phyloP scores from a whole-genome alignment of 2,888 invertebrate species.

The Trissonchulus sp. region DNA sequence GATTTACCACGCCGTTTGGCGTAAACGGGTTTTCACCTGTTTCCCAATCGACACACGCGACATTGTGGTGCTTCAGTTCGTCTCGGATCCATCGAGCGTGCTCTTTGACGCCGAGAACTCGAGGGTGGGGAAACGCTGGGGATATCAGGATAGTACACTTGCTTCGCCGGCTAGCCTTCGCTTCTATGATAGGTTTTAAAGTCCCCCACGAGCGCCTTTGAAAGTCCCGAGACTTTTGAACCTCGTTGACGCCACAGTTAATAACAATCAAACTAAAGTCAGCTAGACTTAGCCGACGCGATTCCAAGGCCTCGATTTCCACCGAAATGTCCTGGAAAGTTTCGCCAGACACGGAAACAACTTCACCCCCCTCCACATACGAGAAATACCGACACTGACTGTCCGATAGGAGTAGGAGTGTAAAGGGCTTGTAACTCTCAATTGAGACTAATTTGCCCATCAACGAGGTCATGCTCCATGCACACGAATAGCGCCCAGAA shows the following conservation, averaged over 20 bases:
- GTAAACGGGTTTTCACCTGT: slow-evolving; percentile 10
- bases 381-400: slow-evolving; percentile 25
- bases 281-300: slow-evolving; percentile 2
- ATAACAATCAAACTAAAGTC: slow-evolving; percentile 8
- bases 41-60: slow-evolving; percentile 17
- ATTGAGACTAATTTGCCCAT: too few relatives aligned
- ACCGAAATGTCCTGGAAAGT: slow-evolving; percentile 19
- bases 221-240: neutral
- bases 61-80: neutral
- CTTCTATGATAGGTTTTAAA: neutral
- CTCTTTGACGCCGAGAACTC: neutral
- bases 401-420: slow-evolving; percentile 14
- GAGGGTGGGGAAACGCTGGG: slow-evolving; percentile 20
- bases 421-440: neutral
- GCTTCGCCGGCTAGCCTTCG: neutral
- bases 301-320: neutral
- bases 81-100: neutral
- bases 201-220: neutral
- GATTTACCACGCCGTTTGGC: slow-evolving; percentile 1
- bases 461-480: too few relatives aligned
- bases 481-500: too few relatives aligned
- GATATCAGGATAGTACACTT: slow-evolving; percentile 5
- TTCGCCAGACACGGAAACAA: neutral
- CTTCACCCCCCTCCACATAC: slow-evolving; percentile 12
- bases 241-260: slow-evolving; percentile 19